Evolutionary conservation across 2,113 vertebrate genomes (phyloP).

Genomic region (Mobula hypostoma): DNA sequence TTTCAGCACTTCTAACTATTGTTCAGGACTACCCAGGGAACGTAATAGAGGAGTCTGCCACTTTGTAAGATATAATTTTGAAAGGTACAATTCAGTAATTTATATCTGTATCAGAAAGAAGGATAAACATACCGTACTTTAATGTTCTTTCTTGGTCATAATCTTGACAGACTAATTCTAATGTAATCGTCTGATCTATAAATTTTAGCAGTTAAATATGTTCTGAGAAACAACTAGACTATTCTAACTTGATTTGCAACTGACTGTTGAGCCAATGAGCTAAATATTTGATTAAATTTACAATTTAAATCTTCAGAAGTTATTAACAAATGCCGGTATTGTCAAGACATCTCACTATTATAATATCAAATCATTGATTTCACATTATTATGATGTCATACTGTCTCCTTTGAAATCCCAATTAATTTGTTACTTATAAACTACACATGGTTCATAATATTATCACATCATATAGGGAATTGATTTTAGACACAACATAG

Average conservation of each 20-base stretch:
- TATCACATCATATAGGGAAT: neutral
- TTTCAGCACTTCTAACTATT: too few relatives aligned
- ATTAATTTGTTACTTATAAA: neutral
- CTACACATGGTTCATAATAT: neutral
- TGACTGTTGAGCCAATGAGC: neutral
- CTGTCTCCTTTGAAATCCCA: neutral
- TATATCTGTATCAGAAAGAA: neutral
- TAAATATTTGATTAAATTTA: neutral
- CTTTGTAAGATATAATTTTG: too few relatives aligned
- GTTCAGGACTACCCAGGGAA: too few relatives aligned
- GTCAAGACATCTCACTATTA: neutral
- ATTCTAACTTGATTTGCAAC: neutral
- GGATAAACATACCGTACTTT: neutral
- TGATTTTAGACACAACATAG: neutral
- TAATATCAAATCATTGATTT: conserved; percentile 16
- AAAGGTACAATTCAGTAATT: neutral
- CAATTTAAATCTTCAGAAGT: neutral
- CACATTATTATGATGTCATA: neutral
- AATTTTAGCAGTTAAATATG: neutral
- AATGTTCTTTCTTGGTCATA: neutral
- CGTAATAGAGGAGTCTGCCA: too few relatives aligned
- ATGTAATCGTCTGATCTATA: neutral
- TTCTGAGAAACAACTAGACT: neutral
- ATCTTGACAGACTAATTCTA: neutral
- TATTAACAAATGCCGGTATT: neutral